Conservation (phyloP, 2,888 invertebrate genomes). For the Lasiommata megera region DNA sequence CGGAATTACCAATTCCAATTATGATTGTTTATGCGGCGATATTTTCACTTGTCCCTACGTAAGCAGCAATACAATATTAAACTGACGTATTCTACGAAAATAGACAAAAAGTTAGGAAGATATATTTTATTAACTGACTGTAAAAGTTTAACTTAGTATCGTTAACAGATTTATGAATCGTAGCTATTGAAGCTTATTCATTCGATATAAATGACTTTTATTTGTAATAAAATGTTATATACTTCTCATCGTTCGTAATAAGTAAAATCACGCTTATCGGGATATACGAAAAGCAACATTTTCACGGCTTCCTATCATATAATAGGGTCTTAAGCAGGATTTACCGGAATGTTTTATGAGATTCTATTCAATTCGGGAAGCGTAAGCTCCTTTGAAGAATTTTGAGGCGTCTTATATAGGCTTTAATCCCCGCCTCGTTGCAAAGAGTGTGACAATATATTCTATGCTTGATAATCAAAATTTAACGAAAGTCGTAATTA, state of each 20-base stretch:
- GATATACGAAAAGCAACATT: conserved; percentile 26
- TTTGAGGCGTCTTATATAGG: conserved; percentile 53
- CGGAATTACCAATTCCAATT: no score
- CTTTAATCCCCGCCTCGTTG: conserved; percentile 51
- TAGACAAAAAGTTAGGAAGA: no score
- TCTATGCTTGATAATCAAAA: conserved; percentile 20
- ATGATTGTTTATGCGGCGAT: no score
- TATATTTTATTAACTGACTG: no score
- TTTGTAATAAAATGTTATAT: no score
- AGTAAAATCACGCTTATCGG: not conserved
- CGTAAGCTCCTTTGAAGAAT: conserved; percentile 64
- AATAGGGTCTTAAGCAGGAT: conserved; percentile 47
- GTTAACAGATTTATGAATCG: no score
- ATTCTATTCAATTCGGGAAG: conserved; percentile 52
- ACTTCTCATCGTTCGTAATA: not conserved
- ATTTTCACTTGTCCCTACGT: no score
- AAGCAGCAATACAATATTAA: no score
- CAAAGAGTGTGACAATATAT: conserved; percentile 50
- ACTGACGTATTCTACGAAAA: no score
- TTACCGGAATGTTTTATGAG: conserved; percentile 53
- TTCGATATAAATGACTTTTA: no score
- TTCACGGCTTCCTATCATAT: conserved; percentile 40
- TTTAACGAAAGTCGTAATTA: not conserved
- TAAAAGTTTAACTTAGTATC: no score
- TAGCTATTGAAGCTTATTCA: no score